Evolutionary conservation across 1,140 invertebrate genomes (phyloP), one percentile per base, ranked within the genome.

Genomic region (Trichomalopsis sarcophagae): DNA sequence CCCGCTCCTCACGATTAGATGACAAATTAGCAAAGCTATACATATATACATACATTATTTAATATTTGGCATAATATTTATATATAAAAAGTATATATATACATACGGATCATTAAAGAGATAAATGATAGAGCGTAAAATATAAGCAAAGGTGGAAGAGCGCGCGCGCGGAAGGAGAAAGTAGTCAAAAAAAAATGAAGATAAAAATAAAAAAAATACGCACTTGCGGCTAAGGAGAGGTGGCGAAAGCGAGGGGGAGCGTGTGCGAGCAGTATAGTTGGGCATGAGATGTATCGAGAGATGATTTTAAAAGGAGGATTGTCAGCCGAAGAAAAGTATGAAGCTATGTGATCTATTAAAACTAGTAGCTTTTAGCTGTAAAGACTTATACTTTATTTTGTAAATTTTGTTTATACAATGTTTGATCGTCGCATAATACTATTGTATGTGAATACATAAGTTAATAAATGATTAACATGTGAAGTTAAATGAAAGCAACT

Each of bases 321-420:
- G 81, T 69, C 79, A 73, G 80, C 17, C 73, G 81, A 79, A 33
- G 73, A 87, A 84, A 85, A 87, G 77, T 84, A 86, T 82, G 77
- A 93, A 93, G 92, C 91, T 93, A 93, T 93, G 92, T 93, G 92
- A 93, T 93, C 91, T 91, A 93, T 92, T 92, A 92, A 90, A 92
- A 89, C 88, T 92, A 93, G 91, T 93, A 93, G 92, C 92, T 93
- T 93, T 92, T 93, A 93, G 92, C 90, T 93, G 92, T 93, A 92
- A 93, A 93, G 91, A 93, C 91, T 93, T 93, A 92, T 92, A 93
- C 92, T 92, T 93, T 93, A 93, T 93, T 93, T 93, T 93, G 92
- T 93, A 93, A 93, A 93, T 93, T 93, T 93, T 93, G 92, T 93
- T 93, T 93, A 93, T 93, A 93, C 91, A 92, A 92, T 92, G 91